Evolutionary conservation across 2,797 vertebrate species (phyloP), one percentile per base, ranked within the genome.

Genomic region (Poeciliopsis presidionis): DNA sequence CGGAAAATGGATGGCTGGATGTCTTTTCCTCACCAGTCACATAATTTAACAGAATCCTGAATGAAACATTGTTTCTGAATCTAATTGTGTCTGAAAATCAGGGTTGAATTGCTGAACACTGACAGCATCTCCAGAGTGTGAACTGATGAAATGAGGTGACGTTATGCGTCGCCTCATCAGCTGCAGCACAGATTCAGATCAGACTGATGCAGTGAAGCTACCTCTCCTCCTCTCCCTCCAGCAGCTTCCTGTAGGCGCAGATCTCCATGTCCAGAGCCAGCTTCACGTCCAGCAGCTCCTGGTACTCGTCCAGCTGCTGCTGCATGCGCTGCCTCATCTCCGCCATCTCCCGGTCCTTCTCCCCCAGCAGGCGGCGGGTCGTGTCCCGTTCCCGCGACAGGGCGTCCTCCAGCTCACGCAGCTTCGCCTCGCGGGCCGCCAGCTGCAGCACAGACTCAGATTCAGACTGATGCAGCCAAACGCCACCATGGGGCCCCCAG

Each of bases 241-340:
- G 95, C 83, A 99, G 95, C 86, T 99, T 99, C 93, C 98, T 95
- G 91, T 99, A 99, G 78, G 98, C 98, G 0, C 97, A 95, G 76
- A 99, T 99, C 95, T 99, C 98, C 98, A 99, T 99, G 77, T 99
- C 98, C 91, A 99, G 93, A 0, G 98, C 98, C 93, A 99, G 93
- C 80, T 99, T 99, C 91, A 99, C 95, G 77, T 98, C 98, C 93
- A 99, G 96, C 55, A 99, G 96, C 92, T 98, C 98, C 95, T 99
- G 98, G 85, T 99, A 99, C 88, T 99, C 98, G 0, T 99, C 98
- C 90, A 99, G 95, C 95, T 99, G 98, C 90, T 96, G 96, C 86
- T 99, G 98, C 98, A 99, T 99, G 82, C 93, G 94, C 0, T 97
- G 97, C 84, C 97, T 93, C 96, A 99, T 98, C 33, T 99, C 97